phyloP scores from a whole-genome alignment of 2,113 vertebrate species.

The Microcebus lehilahytsara region DNA sequence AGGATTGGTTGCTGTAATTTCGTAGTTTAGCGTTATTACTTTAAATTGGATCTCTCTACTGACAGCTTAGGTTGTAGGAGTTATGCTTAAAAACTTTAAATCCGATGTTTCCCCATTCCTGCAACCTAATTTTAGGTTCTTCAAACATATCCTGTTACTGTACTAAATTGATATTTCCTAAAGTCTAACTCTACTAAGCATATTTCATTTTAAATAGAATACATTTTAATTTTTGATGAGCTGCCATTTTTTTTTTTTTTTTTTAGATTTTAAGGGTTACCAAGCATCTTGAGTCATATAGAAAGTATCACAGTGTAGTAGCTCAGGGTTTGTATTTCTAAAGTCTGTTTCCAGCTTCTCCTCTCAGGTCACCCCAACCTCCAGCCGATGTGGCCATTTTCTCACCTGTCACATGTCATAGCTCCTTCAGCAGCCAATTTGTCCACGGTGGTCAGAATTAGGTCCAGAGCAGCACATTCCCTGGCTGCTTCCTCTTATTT shows the following conservation, averaged over 20 bases:
- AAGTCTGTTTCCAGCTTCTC: constrained; percentile 17
- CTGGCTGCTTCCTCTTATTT: constrained; percentile 68
- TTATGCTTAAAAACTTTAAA: constrained; percentile 70
- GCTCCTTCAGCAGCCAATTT: constrained; percentile 42
- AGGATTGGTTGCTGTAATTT: not conserved
- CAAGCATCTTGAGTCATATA: constrained; percentile 50
- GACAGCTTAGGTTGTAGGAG: constrained; percentile 74
- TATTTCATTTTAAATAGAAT: constrained; percentile 69
- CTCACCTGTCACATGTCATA: constrained; percentile 14
- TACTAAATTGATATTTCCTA: constrained; percentile 61
- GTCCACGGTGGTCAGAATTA: constrained; percentile 59
- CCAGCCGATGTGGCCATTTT: not conserved
- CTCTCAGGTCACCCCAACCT: not conserved
- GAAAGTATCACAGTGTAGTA: not conserved
- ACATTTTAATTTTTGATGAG: constrained; percentile 67
- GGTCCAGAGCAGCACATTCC: constrained; percentile 53
- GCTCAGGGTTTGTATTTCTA: not conserved
- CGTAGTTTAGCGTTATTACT: constrained; percentile 34
- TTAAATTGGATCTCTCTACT: constrained; percentile 54
- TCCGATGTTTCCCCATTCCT: constrained; percentile 71
- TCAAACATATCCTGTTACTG: constrained; percentile 61
- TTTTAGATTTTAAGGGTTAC: constrained; percentile 47
- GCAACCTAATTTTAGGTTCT: constrained; percentile 75
- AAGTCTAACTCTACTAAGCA: constrained; percentile 52
- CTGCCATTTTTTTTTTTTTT: not conserved